These are phyloP conservation scores for Alcis repandata DNA, from an alignment of 2,888 invertebrate species.

Conservation along the genomic window DNA sequence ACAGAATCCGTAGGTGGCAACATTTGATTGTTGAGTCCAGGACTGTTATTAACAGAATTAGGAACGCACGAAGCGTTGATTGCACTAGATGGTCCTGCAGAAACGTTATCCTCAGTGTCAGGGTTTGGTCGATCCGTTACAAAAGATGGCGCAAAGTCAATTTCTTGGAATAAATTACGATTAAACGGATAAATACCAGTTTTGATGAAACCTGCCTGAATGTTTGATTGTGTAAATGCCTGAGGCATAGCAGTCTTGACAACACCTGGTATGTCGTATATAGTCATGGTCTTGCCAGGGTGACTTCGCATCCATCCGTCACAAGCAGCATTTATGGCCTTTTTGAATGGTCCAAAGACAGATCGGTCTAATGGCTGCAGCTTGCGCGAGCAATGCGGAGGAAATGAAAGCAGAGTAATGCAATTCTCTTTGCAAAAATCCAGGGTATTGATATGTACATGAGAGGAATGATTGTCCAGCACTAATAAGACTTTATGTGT, in stretches of 20 bases:
- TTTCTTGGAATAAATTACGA: background rate
- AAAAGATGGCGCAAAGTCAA: conserved; percentile 29
- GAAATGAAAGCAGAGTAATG: conserved; percentile 35
- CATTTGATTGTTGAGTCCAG: too few relatives aligned
- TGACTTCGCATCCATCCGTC: background rate
- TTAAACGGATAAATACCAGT: conserved; percentile 4
- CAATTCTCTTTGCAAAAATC: background rate
- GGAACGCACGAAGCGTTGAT: too few relatives aligned
- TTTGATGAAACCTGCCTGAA: background rate
- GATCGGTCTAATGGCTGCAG: conserved; percentile 43
- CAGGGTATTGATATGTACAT: background rate
- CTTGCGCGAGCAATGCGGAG: conserved; percentile 43
- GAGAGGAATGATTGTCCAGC: conserved; percentile 22
- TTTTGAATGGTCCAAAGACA: conserved; percentile 10
- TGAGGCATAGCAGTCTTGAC: conserved; percentile 30
- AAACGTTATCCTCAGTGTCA: too few relatives aligned
- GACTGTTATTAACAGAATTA: too few relatives aligned
- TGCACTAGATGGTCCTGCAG: too few relatives aligned
- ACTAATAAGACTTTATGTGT: conserved; percentile 10
- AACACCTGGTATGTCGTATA: conserved; percentile 42
- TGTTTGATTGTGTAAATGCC: background rate
- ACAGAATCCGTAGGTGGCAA: too few relatives aligned
- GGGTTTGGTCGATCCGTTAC: conserved; percentile 38
- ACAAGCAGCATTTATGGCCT: background rate
- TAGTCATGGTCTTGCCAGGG: background rate